Conservation (phyloP, 2,113 vertebrate genomes). For the Nannobrachium achirus region DNA sequence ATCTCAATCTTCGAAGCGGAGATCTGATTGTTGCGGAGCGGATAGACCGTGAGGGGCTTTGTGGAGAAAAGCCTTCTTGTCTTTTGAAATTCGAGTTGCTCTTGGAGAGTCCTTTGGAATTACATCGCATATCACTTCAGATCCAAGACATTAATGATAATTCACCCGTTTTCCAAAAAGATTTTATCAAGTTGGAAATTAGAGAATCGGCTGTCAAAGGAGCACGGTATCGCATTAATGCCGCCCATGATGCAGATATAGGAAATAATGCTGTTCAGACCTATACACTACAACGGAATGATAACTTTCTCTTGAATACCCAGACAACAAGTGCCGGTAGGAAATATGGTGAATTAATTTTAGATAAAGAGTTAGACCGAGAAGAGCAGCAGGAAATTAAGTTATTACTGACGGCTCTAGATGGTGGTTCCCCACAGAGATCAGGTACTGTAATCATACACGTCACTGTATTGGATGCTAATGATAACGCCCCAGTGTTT, state of each 20-base stretch:
- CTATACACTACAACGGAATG: constrained; percentile 52
- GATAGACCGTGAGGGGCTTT: constrained; percentile 75
- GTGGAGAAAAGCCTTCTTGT: constrained; percentile 56
- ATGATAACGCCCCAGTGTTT: constrained; percentile 59
- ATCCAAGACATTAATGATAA: constrained; percentile 79
- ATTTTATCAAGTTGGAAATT: constrained; percentile 53
- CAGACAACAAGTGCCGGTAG: constrained; percentile 52
- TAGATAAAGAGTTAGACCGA: constrained; percentile 42
- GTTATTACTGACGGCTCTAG: constrained; percentile 43
- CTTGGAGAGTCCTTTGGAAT: constrained; percentile 30
- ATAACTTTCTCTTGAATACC: constrained; percentile 47
- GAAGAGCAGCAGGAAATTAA: constrained; percentile 31
- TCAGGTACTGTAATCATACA: constrained; percentile 45
- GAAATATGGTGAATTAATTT: constrained; percentile 54
- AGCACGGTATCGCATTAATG: constrained; percentile 58
- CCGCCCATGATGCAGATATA: constrained; percentile 65
- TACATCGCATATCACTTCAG: constrained; percentile 55
- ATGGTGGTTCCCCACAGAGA: constrained; percentile 53
- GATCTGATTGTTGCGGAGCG: constrained; percentile 66
- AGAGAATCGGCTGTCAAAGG: constrained; percentile 58
- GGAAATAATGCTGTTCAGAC: constrained; percentile 55
- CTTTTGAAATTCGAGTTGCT: constrained; percentile 71
- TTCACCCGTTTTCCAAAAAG: constrained; percentile 60
- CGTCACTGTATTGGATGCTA: constrained; percentile 51
- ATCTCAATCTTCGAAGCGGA: constrained; percentile 61